phyloP scores from a whole-genome alignment of 1,140 invertebrate genomes.

The Vollenhovia emeryi region DNA sequence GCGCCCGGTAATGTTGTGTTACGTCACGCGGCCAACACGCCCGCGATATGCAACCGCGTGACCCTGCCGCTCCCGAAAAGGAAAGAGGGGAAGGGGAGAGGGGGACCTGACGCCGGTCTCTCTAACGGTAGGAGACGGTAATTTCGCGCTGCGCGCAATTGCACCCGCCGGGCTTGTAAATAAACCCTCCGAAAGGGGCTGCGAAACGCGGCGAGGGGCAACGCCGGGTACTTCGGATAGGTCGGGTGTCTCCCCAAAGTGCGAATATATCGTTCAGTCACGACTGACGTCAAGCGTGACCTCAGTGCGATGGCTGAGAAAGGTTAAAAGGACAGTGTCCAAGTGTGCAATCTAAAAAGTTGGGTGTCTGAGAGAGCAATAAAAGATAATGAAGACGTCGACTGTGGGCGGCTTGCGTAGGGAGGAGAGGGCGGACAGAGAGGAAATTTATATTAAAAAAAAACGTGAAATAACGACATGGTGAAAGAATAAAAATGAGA shows the following conservation, averaged over 20 bases:
- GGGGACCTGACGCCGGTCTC: background rate
- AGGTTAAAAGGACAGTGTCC: constrained; percentile 48
- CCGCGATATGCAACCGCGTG: constrained; percentile 35
- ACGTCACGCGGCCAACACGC: constrained; percentile 40
- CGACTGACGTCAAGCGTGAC: constrained; percentile 45
- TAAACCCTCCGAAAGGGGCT: background rate
- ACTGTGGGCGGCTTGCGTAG: background rate
- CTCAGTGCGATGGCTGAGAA: constrained; percentile 20
- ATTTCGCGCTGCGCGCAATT: background rate
- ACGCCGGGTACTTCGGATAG: background rate
- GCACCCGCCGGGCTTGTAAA: background rate
- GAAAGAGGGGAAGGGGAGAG: background rate
- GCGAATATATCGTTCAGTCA: background rate
- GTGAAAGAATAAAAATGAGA: too few relatives aligned
- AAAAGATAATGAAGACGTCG: background rate
- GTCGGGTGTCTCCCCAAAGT: background rate
- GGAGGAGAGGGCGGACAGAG: background rate
- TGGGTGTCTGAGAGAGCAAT: background rate
- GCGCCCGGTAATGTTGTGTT: constrained; percentile 13
- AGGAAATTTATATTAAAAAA: background rate
- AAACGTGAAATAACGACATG: too few relatives aligned
- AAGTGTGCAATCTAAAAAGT: constrained; percentile 27
- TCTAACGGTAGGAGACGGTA: background rate
- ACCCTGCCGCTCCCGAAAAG: constrained; percentile 13
- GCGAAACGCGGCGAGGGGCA: background rate